Evolutionary conservation across 2,888 invertebrate genomes (phyloP), one percentile per base, ranked within the genome.

Genomic region (Steromphala cineraria): DNA sequence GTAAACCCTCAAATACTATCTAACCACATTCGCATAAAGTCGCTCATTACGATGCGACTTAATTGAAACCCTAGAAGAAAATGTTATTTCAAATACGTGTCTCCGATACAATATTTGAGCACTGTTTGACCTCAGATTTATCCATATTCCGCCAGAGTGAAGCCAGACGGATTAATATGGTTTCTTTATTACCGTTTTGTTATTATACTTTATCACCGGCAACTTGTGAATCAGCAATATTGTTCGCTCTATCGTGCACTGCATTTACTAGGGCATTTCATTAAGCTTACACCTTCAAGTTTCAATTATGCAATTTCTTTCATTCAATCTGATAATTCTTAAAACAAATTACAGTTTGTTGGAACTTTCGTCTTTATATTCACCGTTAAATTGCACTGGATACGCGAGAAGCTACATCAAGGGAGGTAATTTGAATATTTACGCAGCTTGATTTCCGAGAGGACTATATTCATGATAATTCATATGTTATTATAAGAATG

Each of bases 121-220:
- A 46, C 46, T 46, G 46, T 1, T 46, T 13, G 46, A 46, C 46
- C 46, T 46, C 46, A 46, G 46, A 4, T 46, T 4, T 46, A 46
- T 46, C 46, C 46, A 8, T n/a, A 3, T 24, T 56, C 24, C 56
- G 24, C 10, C 71, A 13, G 40, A 71, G 40, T 36, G 19, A 36
- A 36, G 36, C 71, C 19, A 71, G 71, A 71, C 71, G 71, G 71
- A 31, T 36, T 71, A 71, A 36, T 71, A 71, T 71, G 28, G 36
- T 36, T 36, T 17, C 36, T 71, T 71, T 71, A 71, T 36, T 71
- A 36, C 19, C 17, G 40, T 21, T 21, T 71, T 31, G 28, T 71
- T 19, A 36, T 71, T 36, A 19, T 40, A 71, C 40, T 36, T 36
- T 36, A 36, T 71, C 13, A 36, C 36, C 28, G n/a, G n/a, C 36